phyloP scores from a whole-genome alignment of 2,888 invertebrate genomes.

The Mesopsocus fuscifrons region DNA sequence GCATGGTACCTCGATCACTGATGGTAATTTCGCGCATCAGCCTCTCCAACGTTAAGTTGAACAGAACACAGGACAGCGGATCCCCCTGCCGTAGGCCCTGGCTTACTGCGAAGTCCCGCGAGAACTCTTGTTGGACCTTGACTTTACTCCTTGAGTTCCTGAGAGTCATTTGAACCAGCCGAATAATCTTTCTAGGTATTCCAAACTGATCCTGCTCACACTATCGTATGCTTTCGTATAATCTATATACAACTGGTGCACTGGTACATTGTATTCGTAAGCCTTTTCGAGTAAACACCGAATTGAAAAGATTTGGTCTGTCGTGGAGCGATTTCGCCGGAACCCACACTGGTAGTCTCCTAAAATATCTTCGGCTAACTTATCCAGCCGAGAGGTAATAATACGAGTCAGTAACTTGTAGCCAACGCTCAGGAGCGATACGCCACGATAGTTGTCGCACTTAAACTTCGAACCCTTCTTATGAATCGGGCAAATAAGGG shows the following conservation, averaged over 20 bases:
- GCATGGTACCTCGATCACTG: too few species aligned
- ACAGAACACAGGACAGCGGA: too few species aligned
- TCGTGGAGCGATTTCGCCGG: background rate
- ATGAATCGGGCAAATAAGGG: too few species aligned
- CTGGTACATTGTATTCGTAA: background rate
- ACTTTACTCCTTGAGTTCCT: too few species aligned
- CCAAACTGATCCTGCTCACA: background rate
- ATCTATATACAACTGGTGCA: slow-evolving; percentile 6
- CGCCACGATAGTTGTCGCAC: slow-evolving; percentile 11
- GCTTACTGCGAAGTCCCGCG: too few species aligned
- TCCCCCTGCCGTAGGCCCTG: too few species aligned
- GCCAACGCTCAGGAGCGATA: slow-evolving; percentile 10
- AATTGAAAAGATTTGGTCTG: slow-evolving; percentile 6
- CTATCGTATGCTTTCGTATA: slow-evolving; percentile 9
- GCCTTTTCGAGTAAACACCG: slow-evolving; percentile 9
- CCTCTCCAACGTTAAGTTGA: too few species aligned
- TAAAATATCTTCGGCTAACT: background rate
- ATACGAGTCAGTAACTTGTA: slow-evolving; percentile 6
- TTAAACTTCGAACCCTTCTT: slow-evolving; percentile 8
- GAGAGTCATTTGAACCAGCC: too few species aligned
- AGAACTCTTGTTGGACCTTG: too few species aligned
- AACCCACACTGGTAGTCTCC: slow-evolving; percentile 10
- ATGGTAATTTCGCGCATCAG: too few species aligned
- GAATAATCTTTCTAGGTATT: too few species aligned
- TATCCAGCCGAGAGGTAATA: background rate